Evolutionary conservation across 1,140 invertebrate species (phyloP), one percentile per base, ranked within the genome.

Genomic region (Pomphorhynchus laevis): DNA sequence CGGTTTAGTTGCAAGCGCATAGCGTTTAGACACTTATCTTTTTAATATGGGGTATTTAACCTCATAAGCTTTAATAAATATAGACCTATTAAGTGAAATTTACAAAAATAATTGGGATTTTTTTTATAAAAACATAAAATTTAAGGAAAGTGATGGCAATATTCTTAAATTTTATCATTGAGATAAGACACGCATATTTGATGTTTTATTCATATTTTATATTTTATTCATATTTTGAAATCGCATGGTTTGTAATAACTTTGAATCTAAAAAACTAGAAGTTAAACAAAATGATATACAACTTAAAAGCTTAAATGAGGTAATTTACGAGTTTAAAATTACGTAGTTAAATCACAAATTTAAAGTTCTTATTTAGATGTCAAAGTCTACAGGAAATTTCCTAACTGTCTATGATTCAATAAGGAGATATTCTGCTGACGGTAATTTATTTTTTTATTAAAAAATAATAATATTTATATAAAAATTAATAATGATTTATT

Each of bases 361-460:
- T 34, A 21, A 20, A 34, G 11, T 40, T 11, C 24, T 39, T 27
- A 47, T 51, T 29, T 46, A 71, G 67, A 98, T 98, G 89, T 91
- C 86, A 0, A 98, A 98, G 55, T 84, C 76, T 0, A 89, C 91
- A 41, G 89, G 89, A 14, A 98, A 98, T 55, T 98, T 95, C 56
- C 59, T 98, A 34, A 93, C 82, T 0, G 59, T 98, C 1, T 54
- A 61, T 20, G 77, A 93, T 48, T 76, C 79, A 34, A 63, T 93
- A 18, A 58, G 71, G 22, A 82, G 76, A 51, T 98, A 79, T 58
- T 86, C 79, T 27, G 84, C 86, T 2, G 89, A 98, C 63, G 84
- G 79, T 58, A 48, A 47, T 50, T 50, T 49, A 49, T 24, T 49
- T 25, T 38, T 53, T 14, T 36, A 6, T n/a, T n/a, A n/a, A n/a